phyloP scores from a whole-genome alignment of 2,797 vertebrate genomes.

The Anguilla pacifica region DNA sequence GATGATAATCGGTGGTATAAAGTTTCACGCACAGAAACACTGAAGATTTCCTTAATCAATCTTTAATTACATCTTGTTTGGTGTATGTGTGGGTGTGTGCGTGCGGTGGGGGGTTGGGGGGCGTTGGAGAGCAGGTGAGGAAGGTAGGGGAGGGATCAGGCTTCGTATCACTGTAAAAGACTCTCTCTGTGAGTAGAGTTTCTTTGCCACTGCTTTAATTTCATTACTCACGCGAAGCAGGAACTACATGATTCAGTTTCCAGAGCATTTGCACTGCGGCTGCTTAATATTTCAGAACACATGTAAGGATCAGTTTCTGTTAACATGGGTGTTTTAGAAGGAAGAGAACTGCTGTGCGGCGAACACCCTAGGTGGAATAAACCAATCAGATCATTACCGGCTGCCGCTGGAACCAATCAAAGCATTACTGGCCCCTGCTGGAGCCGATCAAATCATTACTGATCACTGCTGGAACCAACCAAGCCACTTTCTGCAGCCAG shows the following conservation, averaged over 20 bases:
- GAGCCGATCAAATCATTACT: neutral
- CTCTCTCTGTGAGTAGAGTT: neutral
- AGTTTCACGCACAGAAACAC: no score
- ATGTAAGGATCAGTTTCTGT: neutral
- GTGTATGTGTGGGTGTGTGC: neutral
- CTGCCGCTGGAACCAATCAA: neutral
- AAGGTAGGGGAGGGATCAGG: neutral
- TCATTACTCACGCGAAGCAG: neutral
- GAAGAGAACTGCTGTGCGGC: neutral
- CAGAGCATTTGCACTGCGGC: neutral
- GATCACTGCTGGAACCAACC: no score
- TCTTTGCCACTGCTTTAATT: neutral
- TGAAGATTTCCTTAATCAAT: no score
- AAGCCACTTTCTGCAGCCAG: neutral
- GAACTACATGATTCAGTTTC: neutral
- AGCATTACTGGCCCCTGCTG: neutral
- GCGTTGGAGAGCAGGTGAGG: neutral
- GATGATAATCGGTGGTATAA: no score
- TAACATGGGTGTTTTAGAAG: neutral
- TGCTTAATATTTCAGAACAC: neutral
- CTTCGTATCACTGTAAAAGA: neutral
- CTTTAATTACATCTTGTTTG: no score
- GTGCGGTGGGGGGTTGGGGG: no score
- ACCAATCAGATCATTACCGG: neutral
- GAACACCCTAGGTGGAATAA: neutral